Percentiles rank a stretch among this genome's conserved stretches.
These are phyloP conservation scores for Archilochus colubris DNA, from an alignment of 2,113 vertebrate species.

Conservation along the genomic window DNA sequence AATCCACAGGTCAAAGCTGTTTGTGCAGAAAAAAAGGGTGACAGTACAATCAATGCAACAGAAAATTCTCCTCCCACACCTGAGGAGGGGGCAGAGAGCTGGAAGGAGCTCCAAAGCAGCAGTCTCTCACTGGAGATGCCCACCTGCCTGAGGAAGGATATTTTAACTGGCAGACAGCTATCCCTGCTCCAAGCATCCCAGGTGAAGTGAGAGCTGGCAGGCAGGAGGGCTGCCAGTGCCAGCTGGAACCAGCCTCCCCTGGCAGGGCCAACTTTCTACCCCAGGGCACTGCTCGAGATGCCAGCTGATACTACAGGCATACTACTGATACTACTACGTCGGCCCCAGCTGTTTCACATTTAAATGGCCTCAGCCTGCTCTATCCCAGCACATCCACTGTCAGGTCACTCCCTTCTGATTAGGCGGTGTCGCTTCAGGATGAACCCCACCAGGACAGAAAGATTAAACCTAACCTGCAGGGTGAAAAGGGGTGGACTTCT, in stretches of 20 bases:
- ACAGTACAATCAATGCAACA: background rate
- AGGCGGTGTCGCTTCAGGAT: background rate
- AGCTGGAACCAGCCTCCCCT: slow-evolving; percentile 20
- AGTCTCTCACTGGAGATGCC: background rate
- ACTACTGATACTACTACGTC: background rate
- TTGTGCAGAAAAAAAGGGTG: fast-evolving
- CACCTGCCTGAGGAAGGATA: background rate
- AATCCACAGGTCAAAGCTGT: background rate
- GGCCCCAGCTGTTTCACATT: fast-evolving
- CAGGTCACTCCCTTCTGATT: background rate
- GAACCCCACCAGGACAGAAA: background rate
- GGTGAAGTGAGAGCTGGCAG: background rate
- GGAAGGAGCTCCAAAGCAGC: background rate
- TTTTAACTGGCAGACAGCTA: background rate
- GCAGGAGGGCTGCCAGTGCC: background rate
- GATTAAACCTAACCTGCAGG: background rate
- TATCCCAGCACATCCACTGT: background rate
- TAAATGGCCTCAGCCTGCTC: background rate
- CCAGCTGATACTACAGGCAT: background rate
- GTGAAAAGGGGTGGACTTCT: background rate
- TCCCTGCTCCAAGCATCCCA: background rate
- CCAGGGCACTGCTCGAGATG: background rate
- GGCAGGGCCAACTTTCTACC: background rate
- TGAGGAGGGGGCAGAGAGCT: background rate
- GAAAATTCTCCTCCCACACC: background rate